Conservation (phyloP, 1,140 invertebrate genomes). For the silkworm (Bombyx mori) region DNA sequence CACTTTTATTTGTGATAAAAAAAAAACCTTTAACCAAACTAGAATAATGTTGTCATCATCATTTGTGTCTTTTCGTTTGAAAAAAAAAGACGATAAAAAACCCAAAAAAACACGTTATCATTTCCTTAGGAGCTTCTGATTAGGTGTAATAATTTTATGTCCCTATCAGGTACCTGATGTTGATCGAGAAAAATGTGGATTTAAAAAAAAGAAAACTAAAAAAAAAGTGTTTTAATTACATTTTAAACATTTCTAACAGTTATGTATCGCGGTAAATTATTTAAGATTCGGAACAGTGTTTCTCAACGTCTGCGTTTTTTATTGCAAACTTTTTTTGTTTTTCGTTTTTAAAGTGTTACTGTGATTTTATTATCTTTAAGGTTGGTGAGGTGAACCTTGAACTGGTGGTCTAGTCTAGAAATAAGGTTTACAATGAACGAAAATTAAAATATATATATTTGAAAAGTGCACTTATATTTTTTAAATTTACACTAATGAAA, state of each 20-base stretch:
- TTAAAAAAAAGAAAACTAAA: conserved; percentile 12
- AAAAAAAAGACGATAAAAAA: conserved; percentile 3
- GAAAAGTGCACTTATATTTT: conserved; percentile 66
- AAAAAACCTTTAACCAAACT: conserved; percentile 9
- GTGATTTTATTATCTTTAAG: conserved; percentile 45
- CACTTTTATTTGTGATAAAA: conserved; percentile 48
- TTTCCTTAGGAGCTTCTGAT: conserved; percentile 8
- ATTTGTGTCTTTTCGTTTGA: neutral
- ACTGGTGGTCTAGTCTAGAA: conserved; percentile 62
- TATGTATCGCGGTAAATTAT: neutral
- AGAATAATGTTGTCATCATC: conserved; percentile 18
- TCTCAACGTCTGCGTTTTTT: conserved; percentile 57
- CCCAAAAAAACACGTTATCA: conserved; percentile 6
- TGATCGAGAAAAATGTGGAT: conserved; percentile 34
- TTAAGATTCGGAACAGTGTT: conserved; percentile 52
- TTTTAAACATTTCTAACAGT: conserved; percentile 2
- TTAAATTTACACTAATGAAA: conserved; percentile 34
- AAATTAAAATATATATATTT: conserved; percentile 54
- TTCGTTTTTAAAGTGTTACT: conserved; percentile 39
- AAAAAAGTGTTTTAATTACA: conserved; percentile 6
- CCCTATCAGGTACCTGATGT: conserved; percentile 63
- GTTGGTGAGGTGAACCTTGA: conserved; percentile 37
- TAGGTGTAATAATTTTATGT: conserved; percentile 27
- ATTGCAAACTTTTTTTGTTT: conserved; percentile 24
- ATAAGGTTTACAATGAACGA: conserved; percentile 44